Base-by-base conservation (phyloP, 2,797 vertebrate genomes). In the Psittacula derbiana region DNA sequence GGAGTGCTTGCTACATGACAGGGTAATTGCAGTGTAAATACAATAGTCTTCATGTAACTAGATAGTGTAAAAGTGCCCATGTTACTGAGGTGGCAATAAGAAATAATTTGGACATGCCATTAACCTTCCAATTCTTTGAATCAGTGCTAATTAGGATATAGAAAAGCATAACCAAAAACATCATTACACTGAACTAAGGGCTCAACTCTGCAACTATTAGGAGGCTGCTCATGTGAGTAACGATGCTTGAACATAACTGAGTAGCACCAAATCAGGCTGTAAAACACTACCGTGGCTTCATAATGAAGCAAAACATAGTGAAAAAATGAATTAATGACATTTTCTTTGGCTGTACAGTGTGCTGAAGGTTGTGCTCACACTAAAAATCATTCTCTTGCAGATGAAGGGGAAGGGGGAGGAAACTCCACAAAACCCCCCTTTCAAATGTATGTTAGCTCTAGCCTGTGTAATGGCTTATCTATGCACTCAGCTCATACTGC, bases 21-120 rank as follows among this genome's bases (percentile, higher is more conserved):
- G 66, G 41, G 44, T 93, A 95, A 95, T 92, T 91, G 86, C 58
- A 81, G 58, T 70, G 90, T 92, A 94, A 94, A 96, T 86, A 94
- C 88, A 94, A 90, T 53, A 86, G 80, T 66, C 76, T 91, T 95
- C 73, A 80, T 57, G 80, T 66, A 91, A 86, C 76, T 76, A 38
- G 62, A 71, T 86, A 73, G 76, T 57, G 57, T 76, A 90, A 92
- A 93, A 73, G 60, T 2, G 1, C 16, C 36, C 2, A 10, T 47
- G 80, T 75, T 93, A 96, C 89, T 74, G 70, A 90, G 92, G 91
- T 81, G 47, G 89, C 91, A 95, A 76, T 92, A 86, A 64, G 70
- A 96, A 92, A 90, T 96, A 88, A 94, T 94, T 91, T 96, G 94
- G 82, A 94, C 10, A 15, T 81, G 70, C 90, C 80, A 88, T 95